Evolutionary conservation across 2,888 invertebrate species (phyloP).

Genomic region (Exocentrus adspersus): DNA sequence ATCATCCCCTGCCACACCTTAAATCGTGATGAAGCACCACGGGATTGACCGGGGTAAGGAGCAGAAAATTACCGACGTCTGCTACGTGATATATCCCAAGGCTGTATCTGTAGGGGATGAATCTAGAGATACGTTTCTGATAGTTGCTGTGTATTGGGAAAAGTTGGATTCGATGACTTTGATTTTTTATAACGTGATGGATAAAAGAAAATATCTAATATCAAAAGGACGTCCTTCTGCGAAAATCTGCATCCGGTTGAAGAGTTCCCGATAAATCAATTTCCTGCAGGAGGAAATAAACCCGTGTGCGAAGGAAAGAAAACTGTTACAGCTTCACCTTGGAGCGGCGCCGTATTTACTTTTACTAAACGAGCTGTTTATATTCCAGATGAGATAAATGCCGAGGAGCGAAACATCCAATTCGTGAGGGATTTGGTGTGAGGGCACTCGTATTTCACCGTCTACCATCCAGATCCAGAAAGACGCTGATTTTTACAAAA

Average conservation of each 20-base stretch:
- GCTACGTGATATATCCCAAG: background rate
- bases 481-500: too few relatives aligned
- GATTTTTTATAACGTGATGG: too few relatives aligned
- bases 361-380: background rate
- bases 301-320: background rate
- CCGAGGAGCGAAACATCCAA: background rate
- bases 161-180: too few relatives aligned
- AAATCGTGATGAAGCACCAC: too few relatives aligned
- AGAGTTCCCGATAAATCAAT: background rate
- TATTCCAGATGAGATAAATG: background rate
- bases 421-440: background rate
- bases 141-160: background rate
- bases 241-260: background rate
- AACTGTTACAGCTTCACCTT: background rate
- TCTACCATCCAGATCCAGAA: background rate
- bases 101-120: background rate
- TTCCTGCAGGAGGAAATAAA: background rate
- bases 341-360: background rate
- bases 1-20: too few relatives aligned
- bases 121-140: background rate
- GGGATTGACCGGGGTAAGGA: too few relatives aligned
- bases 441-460: background rate
- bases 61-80: too few relatives aligned
- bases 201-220: too few relatives aligned
- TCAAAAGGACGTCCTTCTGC: too few relatives aligned